Percentiles rank a stretch among this genome's conserved stretches.
These are phyloP conservation scores for Tokudaia muenninki DNA, from an alignment of 2,797 vertebrate species.

Conservation along the genomic window DNA sequence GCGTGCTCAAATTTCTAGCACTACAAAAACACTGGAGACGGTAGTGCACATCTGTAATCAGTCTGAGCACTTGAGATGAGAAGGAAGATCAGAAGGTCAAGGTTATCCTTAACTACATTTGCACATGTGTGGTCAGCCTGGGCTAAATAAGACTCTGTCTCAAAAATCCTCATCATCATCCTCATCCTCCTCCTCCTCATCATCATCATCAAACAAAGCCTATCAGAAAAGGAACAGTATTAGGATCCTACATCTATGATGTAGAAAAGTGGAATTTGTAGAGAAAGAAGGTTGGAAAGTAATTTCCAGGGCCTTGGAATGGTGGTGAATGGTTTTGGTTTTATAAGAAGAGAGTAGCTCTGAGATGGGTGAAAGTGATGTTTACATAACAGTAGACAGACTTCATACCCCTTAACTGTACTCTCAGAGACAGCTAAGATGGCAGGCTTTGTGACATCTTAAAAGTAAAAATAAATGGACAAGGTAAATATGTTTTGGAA, in stretches of 20 bases:
- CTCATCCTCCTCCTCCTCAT: no score
- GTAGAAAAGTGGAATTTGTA: background rate
- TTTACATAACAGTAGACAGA: background rate
- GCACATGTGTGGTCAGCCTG: background rate
- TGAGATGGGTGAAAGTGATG: rapidly evolving
- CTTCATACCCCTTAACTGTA: background rate
- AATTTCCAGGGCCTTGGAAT: background rate
- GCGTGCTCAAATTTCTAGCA: background rate
- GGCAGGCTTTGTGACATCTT: background rate
- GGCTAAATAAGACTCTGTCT: background rate
- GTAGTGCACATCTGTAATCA: background rate
- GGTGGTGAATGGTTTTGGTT: background rate
- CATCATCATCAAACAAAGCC: background rate
- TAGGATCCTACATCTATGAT: background rate
- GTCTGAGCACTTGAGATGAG: background rate
- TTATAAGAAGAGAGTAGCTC: background rate
- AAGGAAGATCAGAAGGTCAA: background rate
- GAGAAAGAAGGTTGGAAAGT: background rate
- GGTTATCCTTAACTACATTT: background rate
- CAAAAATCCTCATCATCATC: background rate
- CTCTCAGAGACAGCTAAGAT: background rate
- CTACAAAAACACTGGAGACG: background rate
- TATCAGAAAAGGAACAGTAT: background rate
- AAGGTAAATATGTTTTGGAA: background rate
- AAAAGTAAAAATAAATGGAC: background rate